Evolutionary conservation across 2,888 invertebrate genomes (phyloP), one percentile per base, ranked within the genome.

Genomic region (Macaria liturata): DNA sequence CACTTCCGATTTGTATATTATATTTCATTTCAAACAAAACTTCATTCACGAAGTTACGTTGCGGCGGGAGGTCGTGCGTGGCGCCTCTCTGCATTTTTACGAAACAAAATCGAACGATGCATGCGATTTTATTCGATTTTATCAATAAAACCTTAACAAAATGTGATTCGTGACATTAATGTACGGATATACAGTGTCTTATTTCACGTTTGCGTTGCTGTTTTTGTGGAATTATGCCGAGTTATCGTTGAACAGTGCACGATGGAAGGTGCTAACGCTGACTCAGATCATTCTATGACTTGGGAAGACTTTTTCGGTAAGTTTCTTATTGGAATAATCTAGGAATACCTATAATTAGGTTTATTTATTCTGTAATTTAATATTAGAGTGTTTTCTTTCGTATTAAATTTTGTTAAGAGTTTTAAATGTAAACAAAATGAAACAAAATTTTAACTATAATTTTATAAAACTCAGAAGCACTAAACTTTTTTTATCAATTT

Each of bases 231-330:
- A 67, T 72, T 64, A 78, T 85, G 83, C 77, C 71, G 60, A 75
- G 76, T 78, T 83, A 76, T 67, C 71, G 64, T 69, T 68, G 61
- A 66, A 69, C 66, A 76, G 81, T 84, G 79, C 67, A 72, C 68
- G 80, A 92, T 92, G 92, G 92, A 92, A 79, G 91, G 88, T 78
- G 84, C 88, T 70, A 91, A 88, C 73, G 91, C 91, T 75, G 94
- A 95, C 82, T 94, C 94, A 72, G 94, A 95, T 84, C 94, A 94
- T 75, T 94, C 94, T 80, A 93, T 94, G 92, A 94, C 94, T 80
- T 95, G 95, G 95, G 95, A 95, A 84, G 95, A 95, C 77, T 95
- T 95, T 92, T 95, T 94, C 77, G 95, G 95, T 95, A 76, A 88
- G 94, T 92, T 9, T 45, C 30, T 9, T 20, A 45, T 37, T 45